phyloP scores from a whole-genome alignment of 2,797 vertebrate genomes.

The Zenarchopterus dispar region DNA sequence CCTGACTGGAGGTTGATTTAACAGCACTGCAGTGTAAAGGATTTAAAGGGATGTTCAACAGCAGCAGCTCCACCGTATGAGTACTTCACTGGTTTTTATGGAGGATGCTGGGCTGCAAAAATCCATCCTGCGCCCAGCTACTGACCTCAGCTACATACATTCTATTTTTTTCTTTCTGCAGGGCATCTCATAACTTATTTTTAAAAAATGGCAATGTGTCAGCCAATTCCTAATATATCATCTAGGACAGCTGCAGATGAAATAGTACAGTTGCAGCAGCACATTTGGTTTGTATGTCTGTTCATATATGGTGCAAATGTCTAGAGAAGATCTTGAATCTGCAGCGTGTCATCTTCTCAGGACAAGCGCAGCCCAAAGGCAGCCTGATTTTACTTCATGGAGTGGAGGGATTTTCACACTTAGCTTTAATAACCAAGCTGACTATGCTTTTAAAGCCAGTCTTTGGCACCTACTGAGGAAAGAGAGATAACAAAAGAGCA shows the following conservation, averaged over 20 bases:
- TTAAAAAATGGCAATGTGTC: conserved; percentile 7
- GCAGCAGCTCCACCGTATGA: conserved; percentile 16
- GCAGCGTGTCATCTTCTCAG: conserved; percentile 22
- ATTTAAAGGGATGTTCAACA: conserved; percentile 60
- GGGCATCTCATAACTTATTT: conserved; percentile 8
- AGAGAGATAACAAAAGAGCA: conserved; percentile 26
- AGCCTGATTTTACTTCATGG: conserved; percentile 1
- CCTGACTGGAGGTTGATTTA: conserved; percentile 69
- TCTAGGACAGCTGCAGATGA: conserved; percentile 20
- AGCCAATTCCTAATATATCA: conserved; percentile 6
- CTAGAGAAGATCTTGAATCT: not conserved
- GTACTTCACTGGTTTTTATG: conserved; percentile 21
- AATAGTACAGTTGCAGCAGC: conserved; percentile 10
- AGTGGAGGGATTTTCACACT: not conserved
- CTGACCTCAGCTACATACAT: conserved; percentile 16
- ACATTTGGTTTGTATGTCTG: conserved; percentile 2
- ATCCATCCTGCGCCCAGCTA: conserved; percentile 54
- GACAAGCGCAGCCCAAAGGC: not conserved
- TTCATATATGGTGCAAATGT: not conserved
- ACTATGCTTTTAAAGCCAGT: conserved; percentile 3
- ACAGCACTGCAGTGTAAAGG: conserved; percentile 76
- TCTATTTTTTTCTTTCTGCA: conserved; percentile 7
- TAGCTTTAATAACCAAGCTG: conserved; percentile 1
- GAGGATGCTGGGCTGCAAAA: conserved; percentile 22
- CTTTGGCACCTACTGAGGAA: conserved; percentile 23